Conservation (phyloP, 2,797 vertebrate species). For the Menidia menidia region DNA sequence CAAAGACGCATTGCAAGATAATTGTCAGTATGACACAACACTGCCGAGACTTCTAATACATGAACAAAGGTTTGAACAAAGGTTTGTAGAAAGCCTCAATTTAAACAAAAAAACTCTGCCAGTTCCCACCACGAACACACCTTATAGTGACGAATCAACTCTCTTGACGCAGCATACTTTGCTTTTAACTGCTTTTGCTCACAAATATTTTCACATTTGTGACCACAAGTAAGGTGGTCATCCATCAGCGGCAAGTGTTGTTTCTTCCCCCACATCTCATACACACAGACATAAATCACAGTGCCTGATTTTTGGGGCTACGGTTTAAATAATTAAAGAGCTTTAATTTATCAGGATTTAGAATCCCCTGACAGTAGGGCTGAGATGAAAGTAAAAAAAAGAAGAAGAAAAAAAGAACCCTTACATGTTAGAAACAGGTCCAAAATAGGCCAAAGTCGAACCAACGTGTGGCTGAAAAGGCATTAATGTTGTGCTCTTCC, state of each 20-base stretch:
- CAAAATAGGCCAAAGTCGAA: conserved; percentile 35
- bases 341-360: conserved; percentile 86
- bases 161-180: conserved; percentile 17
- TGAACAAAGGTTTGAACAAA: conserved; percentile 34
- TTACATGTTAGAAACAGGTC: conserved; percentile 49
- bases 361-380: conserved; percentile 70
- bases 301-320: conserved; percentile 77
- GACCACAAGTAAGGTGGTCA: conserved; percentile 45
- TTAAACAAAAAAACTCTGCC: conserved; percentile 6
- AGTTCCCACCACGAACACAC: conserved; percentile 12
- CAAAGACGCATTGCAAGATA: conserved; percentile 42
- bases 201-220: neutral
- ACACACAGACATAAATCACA: conserved; percentile 81
- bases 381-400: conserved; percentile 70
- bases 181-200: conserved; percentile 32
- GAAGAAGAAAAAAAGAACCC: conserved; percentile 25
- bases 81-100: conserved; percentile 25
- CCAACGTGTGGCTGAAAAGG: conserved; percentile 52
- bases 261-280: conserved; percentile 71
- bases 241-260: conserved; percentile 76
- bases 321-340: conserved; percentile 87
- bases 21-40: conserved; percentile 25
- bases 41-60: conserved; percentile 35
- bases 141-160: conserved; percentile 33
- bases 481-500: conserved; percentile 54